A percentile compares a stretch with the other conserved stretches of the same genome.
phyloP scores from a whole-genome alignment of 2,113 vertebrate species.

The Mormyrus iriodes region DNA sequence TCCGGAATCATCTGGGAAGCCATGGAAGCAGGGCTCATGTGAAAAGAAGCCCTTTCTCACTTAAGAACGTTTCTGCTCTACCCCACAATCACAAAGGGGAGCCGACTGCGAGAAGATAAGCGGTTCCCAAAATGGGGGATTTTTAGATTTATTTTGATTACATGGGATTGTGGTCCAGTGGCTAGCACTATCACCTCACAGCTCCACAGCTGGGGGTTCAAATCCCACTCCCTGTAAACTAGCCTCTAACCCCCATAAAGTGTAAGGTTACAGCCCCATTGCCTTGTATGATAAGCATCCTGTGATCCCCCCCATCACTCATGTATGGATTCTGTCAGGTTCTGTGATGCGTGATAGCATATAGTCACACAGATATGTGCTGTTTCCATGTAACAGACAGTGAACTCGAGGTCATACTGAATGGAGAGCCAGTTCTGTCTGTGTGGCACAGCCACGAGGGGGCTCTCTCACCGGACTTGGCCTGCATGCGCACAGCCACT shows the following conservation, averaged over 20 bases:
- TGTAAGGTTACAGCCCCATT: background rate
- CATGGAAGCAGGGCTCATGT: background rate
- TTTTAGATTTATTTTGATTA: background rate
- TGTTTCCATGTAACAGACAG: background rate
- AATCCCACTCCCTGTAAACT: background rate
- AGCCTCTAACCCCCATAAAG: background rate
- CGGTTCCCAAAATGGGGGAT: background rate
- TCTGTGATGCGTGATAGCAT: background rate
- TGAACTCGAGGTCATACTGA: background rate
- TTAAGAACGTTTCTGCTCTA: background rate
- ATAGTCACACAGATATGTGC: background rate
- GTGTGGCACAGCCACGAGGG: background rate
- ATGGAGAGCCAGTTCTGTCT: background rate
- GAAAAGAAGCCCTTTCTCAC: background rate
- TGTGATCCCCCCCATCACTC: background rate
- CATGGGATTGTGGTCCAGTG: background rate
- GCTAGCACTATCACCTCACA: background rate
- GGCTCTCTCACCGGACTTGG: constrained; percentile 76
- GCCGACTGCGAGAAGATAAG: background rate
- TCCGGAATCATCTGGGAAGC: constrained; percentile 77
- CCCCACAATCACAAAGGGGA: background rate
- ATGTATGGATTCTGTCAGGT: background rate
- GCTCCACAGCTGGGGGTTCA: background rate
- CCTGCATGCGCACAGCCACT: constrained; percentile 85
- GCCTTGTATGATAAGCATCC: background rate